Evolutionary conservation across 2,113 vertebrate genomes (phyloP).

Genomic region (Xiphophorus hellerii): DNA sequence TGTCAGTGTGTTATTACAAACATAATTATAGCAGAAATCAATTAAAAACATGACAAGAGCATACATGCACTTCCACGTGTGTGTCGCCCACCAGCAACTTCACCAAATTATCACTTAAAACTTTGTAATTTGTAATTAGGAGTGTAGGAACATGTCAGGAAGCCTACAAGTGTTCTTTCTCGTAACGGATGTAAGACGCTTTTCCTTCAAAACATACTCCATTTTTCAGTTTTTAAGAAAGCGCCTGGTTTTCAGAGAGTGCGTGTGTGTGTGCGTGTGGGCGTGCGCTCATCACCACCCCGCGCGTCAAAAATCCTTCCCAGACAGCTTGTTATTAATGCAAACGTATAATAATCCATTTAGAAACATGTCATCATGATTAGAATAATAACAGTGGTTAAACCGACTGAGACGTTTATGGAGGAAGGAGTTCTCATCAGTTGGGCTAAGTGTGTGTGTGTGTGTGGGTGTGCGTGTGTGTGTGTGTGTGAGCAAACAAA

Average conservation of each 20-base stretch:
- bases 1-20: slow-evolving; percentile 47
- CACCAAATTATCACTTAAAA: slow-evolving; percentile 68
- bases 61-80: slow-evolving; percentile 23
- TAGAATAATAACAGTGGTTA: slow-evolving; percentile 79
- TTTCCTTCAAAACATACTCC: slow-evolving; percentile 10
- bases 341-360: slow-evolving; percentile 80
- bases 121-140: slow-evolving; percentile 70
- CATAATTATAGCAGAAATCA: slow-evolving; percentile 74
- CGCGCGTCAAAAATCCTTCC: slow-evolving; percentile 46
- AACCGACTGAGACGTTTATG: slow-evolving; percentile 65
- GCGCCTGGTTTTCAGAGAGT: background rate
- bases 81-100: slow-evolving; percentile 54
- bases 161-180: slow-evolving; percentile 1
- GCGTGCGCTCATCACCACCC: slow-evolving; percentile 36
- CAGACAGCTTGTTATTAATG: slow-evolving; percentile 77
- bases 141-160: slow-evolving; percentile 55
- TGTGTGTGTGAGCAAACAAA: slow-evolving; percentile 45
- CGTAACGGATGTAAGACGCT: slow-evolving; percentile 1
- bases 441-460: slow-evolving; percentile 34
- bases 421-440: slow-evolving; percentile 55
- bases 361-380: slow-evolving; percentile 81
- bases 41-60: slow-evolving; percentile 70
- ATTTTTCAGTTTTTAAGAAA: background rate
- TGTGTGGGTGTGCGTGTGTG: slow-evolving; percentile 42
- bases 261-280: slow-evolving; percentile 14